Conservation (phyloP, 2,888 invertebrate genomes). For the Melanostoma scalare region DNA sequence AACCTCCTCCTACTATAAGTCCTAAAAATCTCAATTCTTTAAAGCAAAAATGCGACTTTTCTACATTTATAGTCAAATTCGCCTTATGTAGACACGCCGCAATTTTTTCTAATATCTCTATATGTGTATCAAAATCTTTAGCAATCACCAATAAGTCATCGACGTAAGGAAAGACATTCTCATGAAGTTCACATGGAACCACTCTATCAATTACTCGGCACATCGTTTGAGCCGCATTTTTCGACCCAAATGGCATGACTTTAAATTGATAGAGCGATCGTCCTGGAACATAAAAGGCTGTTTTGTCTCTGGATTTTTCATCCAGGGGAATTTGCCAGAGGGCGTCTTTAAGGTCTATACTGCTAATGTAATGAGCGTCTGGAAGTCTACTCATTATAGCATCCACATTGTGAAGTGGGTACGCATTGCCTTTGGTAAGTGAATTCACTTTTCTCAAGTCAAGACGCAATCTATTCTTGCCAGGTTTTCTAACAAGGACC, state of each 20-base stretch:
- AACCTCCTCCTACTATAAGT: conserved; percentile 43
- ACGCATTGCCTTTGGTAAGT: conserved; percentile 65
- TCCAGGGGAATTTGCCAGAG: no score
- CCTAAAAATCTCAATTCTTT: conserved; percentile 40
- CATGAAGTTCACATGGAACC: conserved; percentile 8
- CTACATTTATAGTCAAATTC: conserved; percentile 42
- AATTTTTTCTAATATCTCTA: neutral
- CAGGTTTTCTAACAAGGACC: conserved; percentile 74
- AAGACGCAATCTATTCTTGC: conserved; percentile 74
- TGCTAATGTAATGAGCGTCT: conserved; percentile 46
- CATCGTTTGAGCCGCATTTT: conserved; percentile 66
- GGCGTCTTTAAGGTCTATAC: no score
- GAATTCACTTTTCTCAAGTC: conserved; percentile 76
- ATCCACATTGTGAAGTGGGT: conserved; percentile 48
- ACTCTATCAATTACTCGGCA: conserved; percentile 15
- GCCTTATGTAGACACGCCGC: neutral
- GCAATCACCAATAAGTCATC: neutral
- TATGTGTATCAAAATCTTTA: neutral
- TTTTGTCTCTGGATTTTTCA: conserved; percentile 27
- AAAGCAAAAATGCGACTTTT: conserved; percentile 44
- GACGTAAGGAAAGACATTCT: neutral
- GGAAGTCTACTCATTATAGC: conserved; percentile 74
- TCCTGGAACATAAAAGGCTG: conserved; percentile 75
- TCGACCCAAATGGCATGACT: conserved; percentile 72
- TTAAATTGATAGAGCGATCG: conserved; percentile 65